Evolutionary conservation across 1,140 invertebrate genomes (phyloP).

Genomic region (Pseudomyrmex gracilis): DNA sequence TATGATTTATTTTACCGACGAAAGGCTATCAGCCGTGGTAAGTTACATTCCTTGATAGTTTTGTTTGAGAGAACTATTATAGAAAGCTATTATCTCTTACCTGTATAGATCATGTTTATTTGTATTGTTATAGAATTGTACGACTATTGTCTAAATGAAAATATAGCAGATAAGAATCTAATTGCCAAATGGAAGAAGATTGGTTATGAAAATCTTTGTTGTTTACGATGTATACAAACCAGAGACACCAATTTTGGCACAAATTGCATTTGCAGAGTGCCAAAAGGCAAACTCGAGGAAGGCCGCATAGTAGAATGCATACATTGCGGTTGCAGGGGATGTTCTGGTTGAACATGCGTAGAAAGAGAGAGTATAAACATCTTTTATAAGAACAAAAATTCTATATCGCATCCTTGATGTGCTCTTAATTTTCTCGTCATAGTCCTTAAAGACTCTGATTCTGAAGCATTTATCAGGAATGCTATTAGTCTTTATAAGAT

Average conservation of each 20-base stretch:
- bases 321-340: constrained; percentile 98
- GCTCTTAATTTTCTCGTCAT: too few species aligned
- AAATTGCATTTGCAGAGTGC: constrained; percentile 99
- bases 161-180: constrained; percentile 98
- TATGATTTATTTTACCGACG: constrained; percentile 98
- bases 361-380: too few species aligned
- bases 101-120: too few species aligned
- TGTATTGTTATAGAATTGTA: constrained; percentile 93
- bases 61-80: too few species aligned
- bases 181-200: constrained; percentile 99
- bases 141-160: constrained; percentile 98
- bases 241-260: constrained; percentile 99
- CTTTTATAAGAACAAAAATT: too few species aligned
- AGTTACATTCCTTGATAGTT: constrained; percentile 33
- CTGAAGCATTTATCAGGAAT: too few species aligned
- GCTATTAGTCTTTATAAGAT: too few species aligned
- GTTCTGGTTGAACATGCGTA: constrained; percentile 90
- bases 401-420: too few species aligned
- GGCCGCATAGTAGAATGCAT: constrained; percentile 98
- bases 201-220: constrained; percentile 99
- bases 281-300: constrained; percentile 99
- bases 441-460: too few species aligned
- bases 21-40: constrained; percentile 97
- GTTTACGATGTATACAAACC: constrained; percentile 99
- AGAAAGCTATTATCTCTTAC: too few species aligned